phyloP scores from a whole-genome alignment of 2,113 vertebrate species.

The Bambusicola thoracicus region DNA sequence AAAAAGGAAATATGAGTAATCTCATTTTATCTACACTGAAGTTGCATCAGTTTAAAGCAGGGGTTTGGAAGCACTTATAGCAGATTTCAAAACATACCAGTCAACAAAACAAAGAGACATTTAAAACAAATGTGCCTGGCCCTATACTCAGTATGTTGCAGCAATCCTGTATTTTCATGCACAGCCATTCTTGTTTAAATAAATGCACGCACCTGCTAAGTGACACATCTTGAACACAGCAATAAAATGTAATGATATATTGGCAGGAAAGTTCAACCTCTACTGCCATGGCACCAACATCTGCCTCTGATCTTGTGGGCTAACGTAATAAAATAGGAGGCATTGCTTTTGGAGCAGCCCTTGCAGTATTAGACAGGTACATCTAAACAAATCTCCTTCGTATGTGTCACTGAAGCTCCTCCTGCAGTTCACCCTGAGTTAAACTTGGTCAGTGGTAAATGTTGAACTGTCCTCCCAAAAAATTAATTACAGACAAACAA shows the following conservation, averaged over 20 bases:
- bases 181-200: not conserved
- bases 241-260: too few species aligned
- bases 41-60: not conserved
- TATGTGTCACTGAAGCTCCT: not conserved
- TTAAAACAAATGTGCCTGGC: not conserved
- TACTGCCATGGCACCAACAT: too few species aligned
- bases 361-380: too few species aligned
- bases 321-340: too few species aligned
- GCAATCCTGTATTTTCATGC: not conserved
- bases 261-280: too few species aligned
- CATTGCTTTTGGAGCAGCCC: too few species aligned
- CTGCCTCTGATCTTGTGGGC: too few species aligned
- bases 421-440: not conserved
- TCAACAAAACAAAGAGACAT: not conserved
- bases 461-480: not conserved
- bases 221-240: too few species aligned
- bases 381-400: not conserved
- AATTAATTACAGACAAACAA: not conserved
- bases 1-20: not conserved
- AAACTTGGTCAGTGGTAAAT: not conserved
- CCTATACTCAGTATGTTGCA: not conserved
- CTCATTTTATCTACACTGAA: not conserved
- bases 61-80: rapidly evolving
- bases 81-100: not conserved
- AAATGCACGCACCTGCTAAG: not conserved